These are phyloP conservation scores for Hydrotaea cyrtoneurina DNA, from an alignment of 2,888 invertebrate species.

Conservation along the genomic window DNA sequence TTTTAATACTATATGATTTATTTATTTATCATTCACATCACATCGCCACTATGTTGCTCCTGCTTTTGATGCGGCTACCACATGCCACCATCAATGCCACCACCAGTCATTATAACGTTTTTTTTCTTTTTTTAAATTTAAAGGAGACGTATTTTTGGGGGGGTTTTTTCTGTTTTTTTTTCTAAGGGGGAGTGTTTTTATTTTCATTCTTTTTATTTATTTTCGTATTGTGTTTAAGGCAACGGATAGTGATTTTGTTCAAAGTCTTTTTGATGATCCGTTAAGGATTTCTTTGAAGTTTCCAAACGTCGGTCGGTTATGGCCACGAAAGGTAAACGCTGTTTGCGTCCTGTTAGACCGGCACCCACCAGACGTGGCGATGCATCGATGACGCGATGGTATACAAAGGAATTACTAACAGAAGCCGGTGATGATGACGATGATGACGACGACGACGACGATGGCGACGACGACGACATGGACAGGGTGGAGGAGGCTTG, in stretches of 20 bases:
- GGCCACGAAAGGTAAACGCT: conserved; percentile 80
- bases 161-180: not conserved
- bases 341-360: conserved; percentile 75
- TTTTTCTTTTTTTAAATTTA: not conserved
- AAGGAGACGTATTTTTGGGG: not conserved
- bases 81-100: not conserved
- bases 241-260: conserved; percentile 80
- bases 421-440: conserved; percentile 54
- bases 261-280: conserved; percentile 77
- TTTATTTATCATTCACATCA: conserved; percentile 1
- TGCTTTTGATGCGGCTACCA: too few species aligned
- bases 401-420: conserved; percentile 77
- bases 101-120: conserved; percentile 4
- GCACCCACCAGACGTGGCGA: conserved; percentile 75
- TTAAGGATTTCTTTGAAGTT: conserved; percentile 74
- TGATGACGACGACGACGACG: conserved; percentile 35
- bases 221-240: conserved; percentile 75
- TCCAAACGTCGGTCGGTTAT: conserved; percentile 80
- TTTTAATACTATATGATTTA: not conserved
- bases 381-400: conserved; percentile 79
- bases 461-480: not conserved
- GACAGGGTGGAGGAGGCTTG: not conserved
- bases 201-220: conserved; percentile 15
- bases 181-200: not conserved
- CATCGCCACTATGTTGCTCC: not conserved